A percentile compares a stretch with the other conserved stretches of the same genome.
Evolutionary conservation across 2,888 invertebrate genomes (phyloP).

Genomic region (Torymus aiolomorphi): DNA sequence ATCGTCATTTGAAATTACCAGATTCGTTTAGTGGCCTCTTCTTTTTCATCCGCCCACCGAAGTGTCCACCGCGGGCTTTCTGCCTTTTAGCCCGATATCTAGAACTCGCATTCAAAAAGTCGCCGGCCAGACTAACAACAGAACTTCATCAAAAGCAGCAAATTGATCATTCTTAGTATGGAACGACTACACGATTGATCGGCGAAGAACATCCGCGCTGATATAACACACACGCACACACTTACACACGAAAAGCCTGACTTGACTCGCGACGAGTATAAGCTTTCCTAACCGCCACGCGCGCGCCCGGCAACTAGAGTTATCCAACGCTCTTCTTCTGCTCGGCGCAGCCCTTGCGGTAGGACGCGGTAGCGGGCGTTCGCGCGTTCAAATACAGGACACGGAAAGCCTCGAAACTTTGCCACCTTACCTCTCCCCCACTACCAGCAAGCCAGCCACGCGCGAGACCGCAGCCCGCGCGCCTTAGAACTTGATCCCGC

Average conservation of each 20-base stretch:
- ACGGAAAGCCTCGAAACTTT: constrained; percentile 63
- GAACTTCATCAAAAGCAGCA: too few relatives aligned
- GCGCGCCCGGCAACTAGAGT: not conserved
- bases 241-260: not conserved
- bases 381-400: constrained; percentile 63
- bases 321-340: constrained; percentile 20
- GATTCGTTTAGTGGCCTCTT: constrained; percentile 6
- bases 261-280: not conserved
- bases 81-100: too few relatives aligned
- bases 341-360: constrained; percentile 42
- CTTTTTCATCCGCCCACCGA: not conserved
- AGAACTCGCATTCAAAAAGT: too few relatives aligned
- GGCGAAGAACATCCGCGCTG: too few relatives aligned
- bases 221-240: too few relatives aligned
- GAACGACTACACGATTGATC: too few relatives aligned
- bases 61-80: too few relatives aligned
- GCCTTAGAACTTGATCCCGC: constrained; percentile 62
- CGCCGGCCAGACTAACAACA: too few relatives aligned
- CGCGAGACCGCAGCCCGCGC: constrained; percentile 14
- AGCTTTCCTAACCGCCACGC: constrained; percentile 40
- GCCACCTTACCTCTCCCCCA: constrained; percentile 56
- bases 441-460: too few relatives aligned
- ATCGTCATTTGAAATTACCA: constrained; percentile 40
- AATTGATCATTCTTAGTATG: too few relatives aligned
- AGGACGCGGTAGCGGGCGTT: constrained; percentile 53